A percentile compares a stretch with the other conserved stretches of the same genome.
Conservation (phyloP, 1,140 invertebrate species). For the Epicauta chinensis region DNA sequence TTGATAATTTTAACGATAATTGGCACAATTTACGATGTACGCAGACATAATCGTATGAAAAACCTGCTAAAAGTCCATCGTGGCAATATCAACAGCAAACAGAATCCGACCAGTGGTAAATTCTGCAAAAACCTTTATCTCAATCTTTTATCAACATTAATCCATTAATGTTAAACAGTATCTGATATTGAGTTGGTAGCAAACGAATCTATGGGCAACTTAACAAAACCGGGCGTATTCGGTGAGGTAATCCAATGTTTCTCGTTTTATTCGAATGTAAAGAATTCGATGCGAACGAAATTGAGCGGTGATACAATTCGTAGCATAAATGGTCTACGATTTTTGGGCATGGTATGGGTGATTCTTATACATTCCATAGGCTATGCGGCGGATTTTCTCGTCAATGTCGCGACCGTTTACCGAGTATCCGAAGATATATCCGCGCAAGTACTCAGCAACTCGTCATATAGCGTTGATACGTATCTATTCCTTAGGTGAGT, state of each 20-base stretch:
- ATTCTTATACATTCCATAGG: constrained; percentile 43
- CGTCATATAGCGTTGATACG: constrained; percentile 45
- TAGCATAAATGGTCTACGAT: constrained; percentile 43
- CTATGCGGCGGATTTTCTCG: constrained; percentile 41
- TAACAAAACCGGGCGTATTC: constrained; percentile 1
- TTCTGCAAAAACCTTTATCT: not conserved
- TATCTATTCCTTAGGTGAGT: constrained; percentile 43
- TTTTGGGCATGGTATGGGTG: constrained; percentile 47
- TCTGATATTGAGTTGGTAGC: constrained; percentile 16
- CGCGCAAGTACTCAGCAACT: constrained; percentile 42
- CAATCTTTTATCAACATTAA: no score
- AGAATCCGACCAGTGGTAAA: not conserved
- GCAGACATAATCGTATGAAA: constrained; percentile 18
- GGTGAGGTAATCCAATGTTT: constrained; percentile 42
- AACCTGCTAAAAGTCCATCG: constrained; percentile 17
- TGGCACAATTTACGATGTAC: constrained; percentile 27
- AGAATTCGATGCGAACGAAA: constrained; percentile 34
- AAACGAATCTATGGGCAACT: constrained; percentile 1
- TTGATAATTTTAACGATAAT: constrained; percentile 19
- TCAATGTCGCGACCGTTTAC: constrained; percentile 32
- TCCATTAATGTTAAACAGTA: no score
- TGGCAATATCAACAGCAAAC: constrained; percentile 3
- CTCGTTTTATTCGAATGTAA: constrained; percentile 42
- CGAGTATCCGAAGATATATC: constrained; percentile 35
- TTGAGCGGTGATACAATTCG: constrained; percentile 30